Evolutionary conservation across 2,113 vertebrate genomes (phyloP).

Genomic region (Phodopus roborovskii): DNA sequence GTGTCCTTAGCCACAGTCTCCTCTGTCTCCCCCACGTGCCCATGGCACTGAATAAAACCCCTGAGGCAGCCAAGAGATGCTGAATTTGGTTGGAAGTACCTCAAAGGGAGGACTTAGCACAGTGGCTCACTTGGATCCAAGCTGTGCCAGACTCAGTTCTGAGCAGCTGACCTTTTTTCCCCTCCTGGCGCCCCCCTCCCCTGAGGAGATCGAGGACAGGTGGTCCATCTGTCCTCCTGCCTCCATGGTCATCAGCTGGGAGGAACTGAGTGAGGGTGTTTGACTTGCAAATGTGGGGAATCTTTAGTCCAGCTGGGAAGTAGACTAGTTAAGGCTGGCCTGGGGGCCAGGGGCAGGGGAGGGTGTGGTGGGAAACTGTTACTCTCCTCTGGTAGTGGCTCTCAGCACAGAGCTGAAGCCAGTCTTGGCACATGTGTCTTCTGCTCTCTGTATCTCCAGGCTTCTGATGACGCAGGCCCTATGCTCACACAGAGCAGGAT

Average conservation of each 20-base stretch:
- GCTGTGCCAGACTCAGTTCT: background rate
- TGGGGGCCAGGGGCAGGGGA: fast-evolving
- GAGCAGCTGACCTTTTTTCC: background rate
- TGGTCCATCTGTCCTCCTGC: background rate
- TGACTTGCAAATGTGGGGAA: constrained; percentile 57
- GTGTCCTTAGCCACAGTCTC: background rate
- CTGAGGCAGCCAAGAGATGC: background rate
- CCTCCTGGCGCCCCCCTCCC: background rate
- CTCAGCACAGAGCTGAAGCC: background rate
- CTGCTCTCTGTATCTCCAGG: background rate
- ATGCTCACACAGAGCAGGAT: fast-evolving
- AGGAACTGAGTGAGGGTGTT: background rate
- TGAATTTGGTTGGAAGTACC: constrained; percentile 2
- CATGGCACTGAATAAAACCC: background rate
- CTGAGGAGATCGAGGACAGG: background rate
- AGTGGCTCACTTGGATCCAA: background rate
- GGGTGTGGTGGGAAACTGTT: background rate
- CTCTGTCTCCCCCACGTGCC: background rate
- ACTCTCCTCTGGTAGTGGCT: background rate
- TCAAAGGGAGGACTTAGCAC: background rate
- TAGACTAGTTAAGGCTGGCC: background rate
- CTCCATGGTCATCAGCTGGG: background rate
- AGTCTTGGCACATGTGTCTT: background rate
- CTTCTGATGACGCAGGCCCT: fast-evolving
- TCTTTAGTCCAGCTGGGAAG: background rate